Conservation (phyloP, 2,888 invertebrate genomes). For the Physocephala rufipes region DNA sequence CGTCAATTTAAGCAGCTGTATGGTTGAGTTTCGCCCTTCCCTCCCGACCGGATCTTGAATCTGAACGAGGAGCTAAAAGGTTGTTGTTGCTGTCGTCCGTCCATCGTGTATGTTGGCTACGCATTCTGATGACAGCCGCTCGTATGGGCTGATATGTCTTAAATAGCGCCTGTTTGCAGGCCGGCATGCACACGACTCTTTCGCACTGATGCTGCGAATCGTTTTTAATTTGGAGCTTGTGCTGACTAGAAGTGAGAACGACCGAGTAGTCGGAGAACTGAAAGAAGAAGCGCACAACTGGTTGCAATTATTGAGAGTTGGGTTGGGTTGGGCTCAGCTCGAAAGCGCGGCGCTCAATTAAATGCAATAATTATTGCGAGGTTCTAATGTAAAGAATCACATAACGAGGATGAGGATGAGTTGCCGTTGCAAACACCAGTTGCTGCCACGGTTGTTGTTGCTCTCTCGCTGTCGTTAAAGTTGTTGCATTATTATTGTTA, state of each 20-base stretch:
- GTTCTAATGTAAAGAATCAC: constrained; percentile 43
- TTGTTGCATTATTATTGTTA: background rate
- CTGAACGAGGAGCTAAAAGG: too few relatives aligned
- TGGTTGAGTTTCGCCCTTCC: background rate
- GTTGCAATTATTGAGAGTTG: background rate
- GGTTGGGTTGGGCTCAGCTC: background rate
- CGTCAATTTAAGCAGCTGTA: background rate
- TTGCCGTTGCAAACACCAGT: background rate
- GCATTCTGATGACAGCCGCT: constrained; percentile 20
- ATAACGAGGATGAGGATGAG: background rate
- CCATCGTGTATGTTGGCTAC: background rate
- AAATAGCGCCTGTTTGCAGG: background rate
- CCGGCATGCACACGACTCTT: background rate
- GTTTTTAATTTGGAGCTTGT: background rate
- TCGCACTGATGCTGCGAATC: background rate
- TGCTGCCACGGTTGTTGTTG: background rate
- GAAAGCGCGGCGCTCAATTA: constrained; percentile 56
- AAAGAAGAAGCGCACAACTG: background rate
- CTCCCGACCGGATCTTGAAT: background rate
- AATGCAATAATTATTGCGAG: constrained; percentile 65
- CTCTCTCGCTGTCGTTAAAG: too few relatives aligned
- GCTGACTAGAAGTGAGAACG: background rate
- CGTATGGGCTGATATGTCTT: background rate
- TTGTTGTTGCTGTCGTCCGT: constrained; percentile 7
- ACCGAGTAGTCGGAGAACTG: background rate